Evolutionary conservation across 2,797 vertebrate species (phyloP).

Genomic region (Cuniculus paca): DNA sequence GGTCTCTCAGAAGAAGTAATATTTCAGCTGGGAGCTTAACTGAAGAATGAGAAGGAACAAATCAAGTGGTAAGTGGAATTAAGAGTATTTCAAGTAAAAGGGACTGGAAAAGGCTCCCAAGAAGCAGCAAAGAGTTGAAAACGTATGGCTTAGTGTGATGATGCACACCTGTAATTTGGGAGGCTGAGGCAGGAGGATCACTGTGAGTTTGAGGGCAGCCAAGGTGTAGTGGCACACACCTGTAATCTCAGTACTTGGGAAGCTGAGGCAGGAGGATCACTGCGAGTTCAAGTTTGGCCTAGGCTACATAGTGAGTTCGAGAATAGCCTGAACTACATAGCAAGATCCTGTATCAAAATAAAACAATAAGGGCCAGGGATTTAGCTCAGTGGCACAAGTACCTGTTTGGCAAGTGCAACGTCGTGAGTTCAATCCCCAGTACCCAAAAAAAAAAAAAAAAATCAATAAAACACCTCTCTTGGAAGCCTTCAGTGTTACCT

Average conservation of each 20-base stretch:
- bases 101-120: not conserved
- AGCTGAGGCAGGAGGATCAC: not conserved
- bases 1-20: not conserved
- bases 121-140: not conserved
- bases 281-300: not conserved
- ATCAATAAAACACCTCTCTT: not conserved
- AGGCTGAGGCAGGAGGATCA: not conserved
- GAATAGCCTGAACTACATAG: not conserved
- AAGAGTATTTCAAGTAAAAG: not conserved
- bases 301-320: not conserved
- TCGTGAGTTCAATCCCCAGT: no score
- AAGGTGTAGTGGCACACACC: not conserved
- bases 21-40: conserved; percentile 32
- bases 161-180: no score
- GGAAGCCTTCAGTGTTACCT: not conserved
- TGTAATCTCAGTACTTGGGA: not conserved
- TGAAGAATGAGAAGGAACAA: conserved; percentile 16
- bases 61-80: not conserved
- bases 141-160: no score
- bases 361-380: no score
- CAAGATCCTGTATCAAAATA: not conserved
- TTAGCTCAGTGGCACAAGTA: no score
- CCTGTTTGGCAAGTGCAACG: no score
- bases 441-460: no score
- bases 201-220: not conserved